Base-by-base conservation (phyloP, 2,888 invertebrate genomes). In the Parthenolecanium corni region DNA sequence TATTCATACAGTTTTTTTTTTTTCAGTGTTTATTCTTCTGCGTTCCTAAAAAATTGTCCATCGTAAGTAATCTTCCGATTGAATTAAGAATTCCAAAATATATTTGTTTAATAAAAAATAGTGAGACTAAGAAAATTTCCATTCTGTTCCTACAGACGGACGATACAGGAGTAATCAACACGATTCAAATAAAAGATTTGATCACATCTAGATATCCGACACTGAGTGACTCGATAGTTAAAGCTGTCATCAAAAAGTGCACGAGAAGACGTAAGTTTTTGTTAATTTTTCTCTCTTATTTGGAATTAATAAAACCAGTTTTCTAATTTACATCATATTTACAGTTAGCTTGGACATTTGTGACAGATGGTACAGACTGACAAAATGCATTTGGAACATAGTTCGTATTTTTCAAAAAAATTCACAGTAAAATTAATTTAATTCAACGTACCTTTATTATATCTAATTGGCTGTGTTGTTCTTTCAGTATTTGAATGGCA, bases 361-460 rank as follows among this genome's bases (percentile, higher is more conserved):
- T 24, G 54, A 54, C 23, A 54, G 42, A 23, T 54, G 54, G 54
- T 54, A 54, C n/a, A 42, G 40, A 40, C 24, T 54, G n/a, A 42
- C 54, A 23, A 54, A 54, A 23, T 54, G 54, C 16, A 38, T 40
- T 40, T 24, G 38, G 1, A 54, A 54, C 11, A 24, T 42, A 40
- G 54, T 54, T 38, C 38, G 54, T 54, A 3, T 3, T 36, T 12
- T 36, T 9, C 36, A 1, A 12, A 6, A 25, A 31, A 16, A 21
- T 36, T 16, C 6, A 51, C 25, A 18, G 12, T 9, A 46, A 21
- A 21, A 4, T 46, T 46, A 21, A 11, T 20, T 20, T 14, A 6
- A 20, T 4, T 24, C 23, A 23, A 49, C 20, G 20, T 51, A 49
- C 23, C n/a, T 25, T n/a, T 49, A 23, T 2, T n/a, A n/a, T n/a